phyloP scores from a whole-genome alignment of 2,888 invertebrate species.

The Idaea straminata region DNA sequence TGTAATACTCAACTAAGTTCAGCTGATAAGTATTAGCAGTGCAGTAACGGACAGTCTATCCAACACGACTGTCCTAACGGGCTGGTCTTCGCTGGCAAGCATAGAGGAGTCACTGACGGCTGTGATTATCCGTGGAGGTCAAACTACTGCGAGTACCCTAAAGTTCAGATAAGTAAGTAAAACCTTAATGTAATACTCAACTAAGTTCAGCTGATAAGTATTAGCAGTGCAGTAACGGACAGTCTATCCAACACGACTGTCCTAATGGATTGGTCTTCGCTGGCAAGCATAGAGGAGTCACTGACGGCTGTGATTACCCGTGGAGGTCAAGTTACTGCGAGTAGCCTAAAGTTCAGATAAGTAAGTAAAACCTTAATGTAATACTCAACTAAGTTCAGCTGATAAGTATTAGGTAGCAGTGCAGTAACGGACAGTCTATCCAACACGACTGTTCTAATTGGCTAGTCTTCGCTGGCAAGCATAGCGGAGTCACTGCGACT shows the following conservation, averaged over 20 bases:
- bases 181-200: not conserved
- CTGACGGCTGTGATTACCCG: conserved; percentile 94
- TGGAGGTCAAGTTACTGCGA: conserved; percentile 94
- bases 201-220: conserved; percentile 70
- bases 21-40: conserved; percentile 91
- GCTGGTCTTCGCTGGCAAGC: conserved; percentile 92
- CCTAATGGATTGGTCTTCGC: conserved; percentile 95
- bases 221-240: conserved; percentile 93
- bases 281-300: conserved; percentile 92
- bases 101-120: conserved; percentile 92
- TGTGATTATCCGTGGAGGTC: conserved; percentile 95
- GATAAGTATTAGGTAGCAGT: conserved; percentile 91
- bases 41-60: conserved; percentile 89
- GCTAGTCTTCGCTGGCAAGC: conserved; percentile 92
- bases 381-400: conserved; percentile 6
- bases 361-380: conserved; percentile 75
- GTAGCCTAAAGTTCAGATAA: conserved; percentile 80
- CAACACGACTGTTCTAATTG: conserved; percentile 95
- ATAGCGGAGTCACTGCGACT: conserved; percentile 92
- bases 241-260: conserved; percentile 91
- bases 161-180: conserved; percentile 84
- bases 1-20: not conserved
- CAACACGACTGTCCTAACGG: conserved; percentile 95
- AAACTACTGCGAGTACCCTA: conserved; percentile 88
- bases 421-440: conserved; percentile 89